Evolutionary conservation across 2,113 vertebrate species (phyloP).

Genomic region (Elgaria multicarinata): DNA sequence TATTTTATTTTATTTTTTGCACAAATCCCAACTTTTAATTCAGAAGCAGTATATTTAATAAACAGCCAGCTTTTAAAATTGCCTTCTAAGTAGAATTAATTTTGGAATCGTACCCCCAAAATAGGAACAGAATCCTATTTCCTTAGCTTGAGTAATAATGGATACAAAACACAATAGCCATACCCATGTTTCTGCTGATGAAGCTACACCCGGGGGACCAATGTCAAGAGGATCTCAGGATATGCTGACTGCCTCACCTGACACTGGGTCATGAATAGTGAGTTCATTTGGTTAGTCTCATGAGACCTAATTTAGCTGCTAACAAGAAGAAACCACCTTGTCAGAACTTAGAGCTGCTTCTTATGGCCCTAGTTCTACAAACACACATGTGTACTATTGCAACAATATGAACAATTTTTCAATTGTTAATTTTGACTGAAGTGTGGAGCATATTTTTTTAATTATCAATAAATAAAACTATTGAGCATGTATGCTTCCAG

Average conservation of each 20-base stretch:
- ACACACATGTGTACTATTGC: neutral
- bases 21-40: conserved; percentile 24
- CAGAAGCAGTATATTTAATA: neutral
- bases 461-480: neutral
- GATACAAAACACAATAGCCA: neutral
- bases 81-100: conserved; percentile 22
- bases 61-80: conserved; percentile 14
- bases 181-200: neutral
- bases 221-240: neutral
- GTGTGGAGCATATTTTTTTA: neutral
- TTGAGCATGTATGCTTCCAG: neutral
- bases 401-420: neutral
- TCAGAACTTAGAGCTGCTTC: neutral
- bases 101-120: accelerated
- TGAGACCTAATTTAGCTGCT: conserved; percentile 6
- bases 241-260: neutral
- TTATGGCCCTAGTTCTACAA: neutral
- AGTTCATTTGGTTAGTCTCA: neutral
- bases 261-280: neutral
- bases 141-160: neutral
- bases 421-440: neutral
- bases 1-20: too few relatives aligned
- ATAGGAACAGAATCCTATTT: neutral
- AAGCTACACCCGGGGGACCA: neutral
- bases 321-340: neutral